Evolutionary conservation across 2,888 invertebrate genomes (phyloP).

Genomic region (Arctia plantaginis): DNA sequence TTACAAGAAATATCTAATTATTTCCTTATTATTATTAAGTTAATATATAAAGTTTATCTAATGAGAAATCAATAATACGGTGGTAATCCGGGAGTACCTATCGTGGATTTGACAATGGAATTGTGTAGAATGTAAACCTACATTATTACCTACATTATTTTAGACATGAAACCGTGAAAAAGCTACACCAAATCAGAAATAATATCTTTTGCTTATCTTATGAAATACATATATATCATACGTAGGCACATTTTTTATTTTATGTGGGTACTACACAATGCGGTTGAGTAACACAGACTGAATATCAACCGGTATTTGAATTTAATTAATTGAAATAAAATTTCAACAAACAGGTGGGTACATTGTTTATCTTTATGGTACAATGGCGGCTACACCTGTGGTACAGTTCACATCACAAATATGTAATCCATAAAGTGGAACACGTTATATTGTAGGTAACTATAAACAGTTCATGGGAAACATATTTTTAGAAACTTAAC

Average conservation of each 20-base stretch:
- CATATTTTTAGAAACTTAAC: constrained; percentile 20
- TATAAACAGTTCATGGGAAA: constrained; percentile 28
- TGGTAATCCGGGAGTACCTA: too few species aligned
- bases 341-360: not conserved
- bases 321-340: not conserved
- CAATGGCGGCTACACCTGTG: not conserved
- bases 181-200: too few species aligned
- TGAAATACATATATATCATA: not conserved
- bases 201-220: not conserved
- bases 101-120: too few species aligned
- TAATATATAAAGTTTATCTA: too few species aligned
- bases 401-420: not conserved
- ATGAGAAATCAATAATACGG: too few species aligned
- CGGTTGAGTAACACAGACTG: not conserved
- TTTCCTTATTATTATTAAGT: too few species aligned
- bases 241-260: too few species aligned
- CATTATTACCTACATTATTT: too few species aligned
- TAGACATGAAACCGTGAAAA: not conserved
- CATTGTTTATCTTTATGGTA: not conserved
- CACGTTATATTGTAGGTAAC: constrained; percentile 24
- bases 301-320: not conserved
- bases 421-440: constrained; percentile 3
- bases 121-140: too few species aligned
- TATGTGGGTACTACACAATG: not conserved
- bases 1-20: too few species aligned